These are phyloP conservation scores for Platyscelio sp. DNA, from an alignment of 2,888 invertebrate species.

Conservation along the genomic window DNA sequence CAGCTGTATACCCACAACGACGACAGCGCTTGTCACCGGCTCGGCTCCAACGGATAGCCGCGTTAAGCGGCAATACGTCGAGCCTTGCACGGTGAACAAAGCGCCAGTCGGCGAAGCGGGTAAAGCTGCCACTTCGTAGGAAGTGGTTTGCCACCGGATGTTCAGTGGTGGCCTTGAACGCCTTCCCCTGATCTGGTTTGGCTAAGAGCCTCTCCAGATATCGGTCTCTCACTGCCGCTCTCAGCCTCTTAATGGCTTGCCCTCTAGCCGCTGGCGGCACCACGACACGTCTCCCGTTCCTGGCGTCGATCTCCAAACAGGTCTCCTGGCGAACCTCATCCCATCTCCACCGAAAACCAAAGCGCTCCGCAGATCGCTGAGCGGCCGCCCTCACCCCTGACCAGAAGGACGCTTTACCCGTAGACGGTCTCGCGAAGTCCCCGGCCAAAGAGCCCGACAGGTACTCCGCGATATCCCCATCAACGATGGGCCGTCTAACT, in stretches of 20 bases:
- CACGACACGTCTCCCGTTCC: constrained; percentile 36
- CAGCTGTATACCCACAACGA: constrained; percentile 73
- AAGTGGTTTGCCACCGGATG: constrained; percentile 77
- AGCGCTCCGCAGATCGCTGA: constrained; percentile 42
- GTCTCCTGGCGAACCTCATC: constrained; percentile 42
- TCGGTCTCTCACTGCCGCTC: constrained; percentile 1
- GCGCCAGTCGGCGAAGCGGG: constrained; percentile 82
- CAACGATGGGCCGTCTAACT: constrained; percentile 2
- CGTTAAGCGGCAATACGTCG: constrained; percentile 59
- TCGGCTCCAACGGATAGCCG: constrained; percentile 59
- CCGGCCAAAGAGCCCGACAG: constrained; percentile 40
- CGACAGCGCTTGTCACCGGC: constrained; percentile 75
- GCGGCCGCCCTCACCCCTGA: constrained; percentile 70
- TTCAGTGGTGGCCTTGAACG: constrained; percentile 58
- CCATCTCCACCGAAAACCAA: constrained; percentile 71
- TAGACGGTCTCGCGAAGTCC: constrained; percentile 10
- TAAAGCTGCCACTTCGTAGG: constrained; percentile 49
- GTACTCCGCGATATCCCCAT: constrained; percentile 69
- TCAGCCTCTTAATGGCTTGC: constrained; percentile 5
- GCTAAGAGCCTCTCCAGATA: constrained; percentile 21
- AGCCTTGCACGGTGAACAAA: constrained; percentile 81
- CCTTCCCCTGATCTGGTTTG: constrained; percentile 78
- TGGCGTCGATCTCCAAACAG: constrained; percentile 20
- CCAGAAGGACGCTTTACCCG: constrained; percentile 63
- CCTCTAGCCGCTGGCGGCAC: constrained; percentile 61